Conservation (phyloP, 2,797 vertebrate species). For the Antennarius maculatus region DNA sequence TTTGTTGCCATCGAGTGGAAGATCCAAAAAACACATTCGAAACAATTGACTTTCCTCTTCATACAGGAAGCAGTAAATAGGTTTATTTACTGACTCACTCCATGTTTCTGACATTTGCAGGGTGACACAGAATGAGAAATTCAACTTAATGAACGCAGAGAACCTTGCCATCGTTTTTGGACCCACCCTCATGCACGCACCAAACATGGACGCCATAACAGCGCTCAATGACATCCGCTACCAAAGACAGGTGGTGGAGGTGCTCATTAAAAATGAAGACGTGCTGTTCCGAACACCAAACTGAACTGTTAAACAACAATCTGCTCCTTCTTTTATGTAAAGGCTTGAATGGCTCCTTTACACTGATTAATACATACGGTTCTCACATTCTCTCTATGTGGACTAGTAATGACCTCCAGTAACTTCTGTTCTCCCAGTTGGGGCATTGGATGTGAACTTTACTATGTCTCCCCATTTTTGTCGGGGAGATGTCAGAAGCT, state of each 20-base stretch:
- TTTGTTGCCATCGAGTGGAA: no score
- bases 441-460: constrained; percentile 85
- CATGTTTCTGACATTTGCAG: constrained; percentile 72
- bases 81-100: background rate
- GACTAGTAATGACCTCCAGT: constrained; percentile 78
- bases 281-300: constrained; percentile 89
- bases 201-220: constrained; percentile 92
- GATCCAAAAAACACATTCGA: no score
- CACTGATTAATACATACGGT: constrained; percentile 51
- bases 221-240: constrained; percentile 96
- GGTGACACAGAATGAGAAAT: constrained; percentile 94
- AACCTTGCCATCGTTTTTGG: constrained; percentile 98
- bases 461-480: constrained; percentile 89
- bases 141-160: constrained; percentile 97
- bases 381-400: constrained; percentile 73
- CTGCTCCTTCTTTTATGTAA: constrained; percentile 80
- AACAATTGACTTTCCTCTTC: background rate
- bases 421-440: constrained; percentile 76
- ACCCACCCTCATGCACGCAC: constrained; percentile 95
- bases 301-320: constrained; percentile 75
- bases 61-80: background rate
- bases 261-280: constrained; percentile 97
- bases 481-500: constrained; percentile 86
- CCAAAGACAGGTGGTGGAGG: constrained; percentile 98
- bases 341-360: constrained; percentile 78